Percentiles rank a stretch among this genome's conserved stretches.
Conservation (phyloP, 2,888 invertebrate genomes). For the Trachelus stipa region DNA sequence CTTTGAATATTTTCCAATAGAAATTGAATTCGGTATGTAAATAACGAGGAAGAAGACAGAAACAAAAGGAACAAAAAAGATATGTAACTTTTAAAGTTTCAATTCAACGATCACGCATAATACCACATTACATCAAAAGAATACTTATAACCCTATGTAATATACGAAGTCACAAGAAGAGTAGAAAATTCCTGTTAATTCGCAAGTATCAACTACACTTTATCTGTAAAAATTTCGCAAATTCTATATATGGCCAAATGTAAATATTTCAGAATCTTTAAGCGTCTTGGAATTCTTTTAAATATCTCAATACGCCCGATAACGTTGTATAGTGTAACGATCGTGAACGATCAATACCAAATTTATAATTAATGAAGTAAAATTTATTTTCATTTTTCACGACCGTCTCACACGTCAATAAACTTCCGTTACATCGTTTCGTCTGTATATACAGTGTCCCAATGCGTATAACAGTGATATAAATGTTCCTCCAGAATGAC, state of each 20-base stretch:
- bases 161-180: background rate
- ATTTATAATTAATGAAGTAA: background rate
- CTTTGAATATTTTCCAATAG: background rate
- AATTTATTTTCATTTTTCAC: background rate
- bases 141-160: background rate
- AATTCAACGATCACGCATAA: background rate
- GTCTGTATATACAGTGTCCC: background rate
- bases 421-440: background rate
- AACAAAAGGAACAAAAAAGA: constrained; percentile 17
- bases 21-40: background rate
- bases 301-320: background rate
- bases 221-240: background rate
- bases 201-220: background rate
- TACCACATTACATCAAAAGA: background rate
- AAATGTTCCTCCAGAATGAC: background rate
- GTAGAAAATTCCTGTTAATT: background rate
- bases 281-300: background rate
- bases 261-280: background rate
- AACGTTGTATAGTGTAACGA: background rate
- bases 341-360: background rate
- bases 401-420: background rate
- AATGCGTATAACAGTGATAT: background rate
- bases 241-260: background rate
- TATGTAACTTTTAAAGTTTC: too few species aligned
- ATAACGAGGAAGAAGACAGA: background rate